Evolutionary conservation across 2,113 vertebrate species (phyloP).

Genomic region (Corydoras sp.): DNA sequence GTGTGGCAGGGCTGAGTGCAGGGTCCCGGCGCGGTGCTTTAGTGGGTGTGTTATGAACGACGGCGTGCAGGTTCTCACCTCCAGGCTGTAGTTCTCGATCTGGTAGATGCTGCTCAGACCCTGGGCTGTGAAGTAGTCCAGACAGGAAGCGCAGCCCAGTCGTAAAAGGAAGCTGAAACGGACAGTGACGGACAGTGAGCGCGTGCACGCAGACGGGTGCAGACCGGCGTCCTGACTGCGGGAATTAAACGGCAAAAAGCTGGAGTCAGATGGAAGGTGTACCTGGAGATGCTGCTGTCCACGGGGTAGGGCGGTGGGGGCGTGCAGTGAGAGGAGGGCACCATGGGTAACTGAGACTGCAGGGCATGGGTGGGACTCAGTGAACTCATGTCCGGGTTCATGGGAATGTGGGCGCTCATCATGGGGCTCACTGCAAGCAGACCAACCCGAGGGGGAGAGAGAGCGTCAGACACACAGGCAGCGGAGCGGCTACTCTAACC

Average conservation of each 20-base stretch:
- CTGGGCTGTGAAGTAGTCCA: slow-evolving; percentile 99
- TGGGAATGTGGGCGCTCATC: slow-evolving; percentile 93
- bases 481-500: not conserved
- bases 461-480: not conserved
- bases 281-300: slow-evolving; percentile 99
- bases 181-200: not conserved
- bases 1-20: too few species aligned
- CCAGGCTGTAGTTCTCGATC: slow-evolving; percentile 99
- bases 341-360: slow-evolving; percentile 89
- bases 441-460: slow-evolving; percentile 38
- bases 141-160: slow-evolving; percentile 96
- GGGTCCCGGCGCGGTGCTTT: too few species aligned
- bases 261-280: slow-evolving; percentile 41
- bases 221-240: not conserved
- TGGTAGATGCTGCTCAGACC: slow-evolving; percentile 99
- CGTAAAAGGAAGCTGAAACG: slow-evolving; percentile 93
- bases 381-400: slow-evolving; percentile 92
- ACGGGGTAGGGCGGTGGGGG: slow-evolving; percentile 97
- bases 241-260: not conserved
- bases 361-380: slow-evolving; percentile 91
- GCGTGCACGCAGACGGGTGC: not conserved
- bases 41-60: not conserved
- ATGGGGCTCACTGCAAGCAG: slow-evolving; percentile 83
- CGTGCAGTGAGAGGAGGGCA: slow-evolving; percentile 95
- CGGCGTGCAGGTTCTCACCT: slow-evolving; percentile 82